Base-by-base conservation (phyloP, 1,140 invertebrate species). In the Drosophila pandora region DNA sequence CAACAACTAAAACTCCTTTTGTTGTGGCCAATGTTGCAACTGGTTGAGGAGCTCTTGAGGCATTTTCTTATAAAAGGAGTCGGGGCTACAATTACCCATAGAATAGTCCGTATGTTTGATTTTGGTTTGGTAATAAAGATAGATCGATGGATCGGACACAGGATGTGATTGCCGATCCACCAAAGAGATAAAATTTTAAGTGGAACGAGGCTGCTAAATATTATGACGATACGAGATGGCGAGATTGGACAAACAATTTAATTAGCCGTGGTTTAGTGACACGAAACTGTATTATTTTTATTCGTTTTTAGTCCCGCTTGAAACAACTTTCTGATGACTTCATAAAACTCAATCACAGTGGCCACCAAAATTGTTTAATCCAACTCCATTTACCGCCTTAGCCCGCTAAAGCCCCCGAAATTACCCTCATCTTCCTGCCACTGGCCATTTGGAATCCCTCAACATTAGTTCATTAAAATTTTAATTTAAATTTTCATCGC, bases 401-500 rank as follows among this genome's bases (percentile, higher is more conserved):
- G 55, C 68, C 28, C 1, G 9, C 21, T 22, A 22, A 21, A 12
- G 43, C 21, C 47, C 37, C 17, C n/a, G 34, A 53, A 69, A 54
- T 30, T 30, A 45, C 21, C 49, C 61, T 21, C 41, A 67, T 67
- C 54, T 54, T 67, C 30, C 12, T 23, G 22, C 37, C 25, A 13
- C 34, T 41, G 60, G 45, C 52, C 61, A 64, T 56, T 52, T 37
- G 13, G 23, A 71, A 60, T 52, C 57, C 68, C 69, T 72, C 49
- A 72, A 72, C 49, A 75, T 76, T 67, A 76, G 72, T 76, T 76
- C 73, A 68, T 76, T 76, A 76, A 76, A 76, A 76, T 76, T 76
- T 56, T 71, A 74, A 74, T 74, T 56, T 54, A 70, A 47, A 63
- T 69, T 70, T 68, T 58, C 62, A 56, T 34, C 45, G 62, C 62